These are phyloP conservation scores for Synchiropus splendidus DNA, from an alignment of 2,113 vertebrate genomes.

Conservation along the genomic window DNA sequence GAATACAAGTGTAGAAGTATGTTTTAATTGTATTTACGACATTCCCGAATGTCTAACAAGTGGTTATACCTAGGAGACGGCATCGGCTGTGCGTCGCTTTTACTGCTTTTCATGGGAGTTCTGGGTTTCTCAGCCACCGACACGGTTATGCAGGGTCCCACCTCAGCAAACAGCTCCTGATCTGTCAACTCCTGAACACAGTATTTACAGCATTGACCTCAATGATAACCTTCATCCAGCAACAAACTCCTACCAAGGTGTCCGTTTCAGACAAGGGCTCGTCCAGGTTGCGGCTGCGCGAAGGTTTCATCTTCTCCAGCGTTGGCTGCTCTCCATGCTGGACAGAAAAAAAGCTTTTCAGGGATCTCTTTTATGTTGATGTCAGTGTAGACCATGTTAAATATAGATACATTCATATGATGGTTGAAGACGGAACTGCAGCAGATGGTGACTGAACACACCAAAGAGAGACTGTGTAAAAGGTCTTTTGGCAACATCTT, in stretches of 20 bases:
- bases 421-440: too few relatives aligned
- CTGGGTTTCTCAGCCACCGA: slow-evolving; percentile 79
- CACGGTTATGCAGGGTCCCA: slow-evolving; percentile 68
- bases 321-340: slow-evolving; percentile 66
- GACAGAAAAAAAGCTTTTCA: too few relatives aligned
- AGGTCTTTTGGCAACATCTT: too few relatives aligned
- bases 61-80: slow-evolving; percentile 71
- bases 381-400: too few relatives aligned
- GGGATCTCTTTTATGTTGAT: too few relatives aligned
- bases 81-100: slow-evolving; percentile 68
- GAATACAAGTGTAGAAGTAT: too few relatives aligned
- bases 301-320: slow-evolving; percentile 75
- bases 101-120: slow-evolving; percentile 76
- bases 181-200: slow-evolving; percentile 69
- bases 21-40: too few relatives aligned
- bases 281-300: slow-evolving; percentile 74
- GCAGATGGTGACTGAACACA: too few relatives aligned
- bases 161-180: slow-evolving; percentile 71
- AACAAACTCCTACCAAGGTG: slow-evolving; percentile 55
- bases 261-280: slow-evolving; percentile 73
- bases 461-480: too few relatives aligned
- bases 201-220: too few relatives aligned
- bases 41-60: too few relatives aligned
- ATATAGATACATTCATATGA: too few relatives aligned
- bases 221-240: background rate